Evolutionary conservation across 2,797 vertebrate species (phyloP), one percentile per base, ranked within the genome.

Genomic region (Microctenopoma stevenorrisi): DNA sequence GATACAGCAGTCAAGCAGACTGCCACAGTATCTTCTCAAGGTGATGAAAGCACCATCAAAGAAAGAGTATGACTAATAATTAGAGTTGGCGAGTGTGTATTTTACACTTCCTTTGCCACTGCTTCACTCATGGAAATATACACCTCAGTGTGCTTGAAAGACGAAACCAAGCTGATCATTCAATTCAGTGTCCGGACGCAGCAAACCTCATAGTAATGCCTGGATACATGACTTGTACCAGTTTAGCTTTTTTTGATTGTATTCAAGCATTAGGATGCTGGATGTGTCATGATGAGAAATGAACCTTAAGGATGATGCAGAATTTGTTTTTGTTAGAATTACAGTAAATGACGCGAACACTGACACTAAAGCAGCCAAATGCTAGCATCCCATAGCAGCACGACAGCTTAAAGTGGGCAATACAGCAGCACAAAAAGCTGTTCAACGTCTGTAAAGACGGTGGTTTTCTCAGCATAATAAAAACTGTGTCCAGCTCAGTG

Each of bases 1-100:
- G 64, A 33, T 73, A 0, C 84, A 87, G 68, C 11, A 68, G 25
- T 11, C 54, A 35, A 60, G 28, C 50, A 40, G 0, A 0, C 46
- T 89, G 62, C 85, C 85, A 1, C 4, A 0, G 3, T 0, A 49
- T n/a, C 37, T 51, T 16, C 53, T 1, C 22, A 78, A 85, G 74
- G 50, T 49, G 78, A 78, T 85, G 64, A 76, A 40, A 16, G 50
- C 67, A 15, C 16, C n/a, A 38, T n/a, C 38, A 28, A n/a, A n/a
- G 18, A 44, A 14, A 47, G 38, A 46, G 22, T 47, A 28, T 8
- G 50, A 51, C 76, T 25, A 14, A 5, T 47, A 15, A 13, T 54
- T 58, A 59, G 25, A 56, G 13, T 68, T 42, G 62, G 49, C 22
- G 67, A 42, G 0, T 35, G 30, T 64, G 75, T 13, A 42, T 42